Percentiles rank a stretch among this genome's conserved stretches.
phyloP scores from a whole-genome alignment of 2,113 vertebrate genomes.

The Pitta sordida region DNA sequence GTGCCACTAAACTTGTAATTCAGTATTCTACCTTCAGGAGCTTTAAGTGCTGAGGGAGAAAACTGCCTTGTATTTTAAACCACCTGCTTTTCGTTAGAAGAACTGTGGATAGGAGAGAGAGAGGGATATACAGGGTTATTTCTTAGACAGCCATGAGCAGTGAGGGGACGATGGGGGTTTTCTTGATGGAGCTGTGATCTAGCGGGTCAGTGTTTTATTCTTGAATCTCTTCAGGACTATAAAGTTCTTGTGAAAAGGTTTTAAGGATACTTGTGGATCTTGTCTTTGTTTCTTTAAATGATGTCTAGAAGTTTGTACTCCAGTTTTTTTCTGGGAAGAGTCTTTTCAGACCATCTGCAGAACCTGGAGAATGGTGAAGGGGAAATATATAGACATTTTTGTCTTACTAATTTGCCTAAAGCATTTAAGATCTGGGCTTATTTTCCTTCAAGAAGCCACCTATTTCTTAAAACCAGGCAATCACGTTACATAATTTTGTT shows the following conservation, averaged over 20 bases:
- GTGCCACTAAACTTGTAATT: background rate
- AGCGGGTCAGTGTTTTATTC: background rate
- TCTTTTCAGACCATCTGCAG: constrained; percentile 36
- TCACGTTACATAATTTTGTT: background rate
- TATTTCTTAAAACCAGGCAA: constrained; percentile 35
- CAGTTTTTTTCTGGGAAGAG: background rate
- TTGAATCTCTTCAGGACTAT: background rate
- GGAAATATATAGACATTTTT: constrained; percentile 7
- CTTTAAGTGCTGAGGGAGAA: background rate
- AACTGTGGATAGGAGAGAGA: background rate
- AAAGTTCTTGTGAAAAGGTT: background rate
- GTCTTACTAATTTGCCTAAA: constrained; percentile 28
- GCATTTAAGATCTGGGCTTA: background rate
- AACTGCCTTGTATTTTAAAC: background rate
- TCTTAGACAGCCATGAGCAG: background rate
- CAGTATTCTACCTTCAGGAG: background rate
- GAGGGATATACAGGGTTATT: accelerated
- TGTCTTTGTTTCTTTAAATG: background rate
- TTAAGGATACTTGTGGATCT: background rate
- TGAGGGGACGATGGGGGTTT: background rate
- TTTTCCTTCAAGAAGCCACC: constrained; percentile 24
- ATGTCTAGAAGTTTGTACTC: background rate
- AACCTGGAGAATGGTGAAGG: background rate
- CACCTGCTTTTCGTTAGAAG: background rate
- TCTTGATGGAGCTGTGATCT: background rate